These are phyloP conservation scores for Echeneis naucrates DNA, from an alignment of 2,797 vertebrate genomes.

Conservation along the genomic window DNA sequence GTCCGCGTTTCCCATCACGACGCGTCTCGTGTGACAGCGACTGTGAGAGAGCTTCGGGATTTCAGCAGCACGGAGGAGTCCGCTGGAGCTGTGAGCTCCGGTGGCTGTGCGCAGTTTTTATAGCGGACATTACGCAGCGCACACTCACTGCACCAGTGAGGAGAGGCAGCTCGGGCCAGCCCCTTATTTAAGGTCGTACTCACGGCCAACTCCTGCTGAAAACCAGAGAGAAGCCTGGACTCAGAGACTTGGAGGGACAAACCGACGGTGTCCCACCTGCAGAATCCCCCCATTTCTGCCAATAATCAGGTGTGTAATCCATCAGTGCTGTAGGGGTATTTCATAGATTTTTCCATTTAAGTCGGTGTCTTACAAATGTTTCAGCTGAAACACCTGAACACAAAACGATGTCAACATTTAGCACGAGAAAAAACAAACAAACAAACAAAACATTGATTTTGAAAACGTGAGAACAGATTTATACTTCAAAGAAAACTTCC, in stretches of 20 bases:
- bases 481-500: too few species aligned
- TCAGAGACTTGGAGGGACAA: background rate
- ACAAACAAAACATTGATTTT: too few species aligned
- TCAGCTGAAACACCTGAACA: background rate
- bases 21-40: background rate
- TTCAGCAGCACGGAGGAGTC: slow-evolving; percentile 86
- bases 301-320: too few species aligned
- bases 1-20: slow-evolving; percentile 71
- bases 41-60: slow-evolving; percentile 12
- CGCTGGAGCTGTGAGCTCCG: slow-evolving; percentile 79
- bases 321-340: background rate
- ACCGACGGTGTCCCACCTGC: too few species aligned
- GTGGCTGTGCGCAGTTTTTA: slow-evolving; percentile 82
- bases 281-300: too few species aligned
- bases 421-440: too few species aligned
- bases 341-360: too few species aligned
- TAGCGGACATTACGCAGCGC: slow-evolving; percentile 81
- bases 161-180: slow-evolving; percentile 82
- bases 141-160: slow-evolving; percentile 81
- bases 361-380: too few species aligned
- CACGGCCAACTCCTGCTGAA: background rate
- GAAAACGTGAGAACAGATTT: too few species aligned
- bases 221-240: background rate
- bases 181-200: slow-evolving; percentile 79
- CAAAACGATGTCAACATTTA: background rate